Conservation (phyloP, 1,140 invertebrate species). For the Drosophila pallidifrons region DNA sequence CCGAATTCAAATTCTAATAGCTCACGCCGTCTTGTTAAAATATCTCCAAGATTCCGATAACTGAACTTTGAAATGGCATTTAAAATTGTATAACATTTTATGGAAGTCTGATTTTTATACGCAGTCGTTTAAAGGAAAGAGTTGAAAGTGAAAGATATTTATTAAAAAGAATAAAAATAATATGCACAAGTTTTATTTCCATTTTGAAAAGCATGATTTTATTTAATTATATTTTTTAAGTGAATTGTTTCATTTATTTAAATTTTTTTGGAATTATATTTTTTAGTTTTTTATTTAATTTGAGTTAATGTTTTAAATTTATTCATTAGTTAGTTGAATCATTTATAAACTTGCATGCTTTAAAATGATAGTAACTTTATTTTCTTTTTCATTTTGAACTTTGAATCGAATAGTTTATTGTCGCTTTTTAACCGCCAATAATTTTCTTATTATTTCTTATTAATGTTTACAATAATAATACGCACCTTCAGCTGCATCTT, state of each 20-base stretch:
- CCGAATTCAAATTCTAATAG: conserved; percentile 30
- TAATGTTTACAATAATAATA: conserved; percentile 19
- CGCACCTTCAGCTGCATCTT: conserved; percentile 76
- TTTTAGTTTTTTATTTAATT: neutral
- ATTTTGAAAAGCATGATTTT: no score
- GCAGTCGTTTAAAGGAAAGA: neutral
- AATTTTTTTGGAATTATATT: neutral
- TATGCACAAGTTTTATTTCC: no score
- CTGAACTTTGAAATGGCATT: conserved; percentile 13
- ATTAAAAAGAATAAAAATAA: neutral
- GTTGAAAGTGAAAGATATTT: neutral
- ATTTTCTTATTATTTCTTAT: neutral
- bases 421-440: neutral
- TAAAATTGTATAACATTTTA: neutral
- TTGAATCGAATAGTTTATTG: neutral
- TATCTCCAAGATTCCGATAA: conserved; percentile 35
- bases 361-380: neutral
- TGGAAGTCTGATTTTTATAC: conserved; percentile 1
- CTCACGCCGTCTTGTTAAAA: conserved; percentile 56
- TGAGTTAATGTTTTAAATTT: neutral
- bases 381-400: neutral
- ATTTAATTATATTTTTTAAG: neutral
- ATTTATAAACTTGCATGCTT: no score
- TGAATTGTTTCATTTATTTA: neutral
- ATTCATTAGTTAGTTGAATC: neutral